Evolutionary conservation across 2,113 vertebrate genomes (phyloP), one percentile per base, ranked within the genome.

Genomic region (Vicugna pacos): DNA sequence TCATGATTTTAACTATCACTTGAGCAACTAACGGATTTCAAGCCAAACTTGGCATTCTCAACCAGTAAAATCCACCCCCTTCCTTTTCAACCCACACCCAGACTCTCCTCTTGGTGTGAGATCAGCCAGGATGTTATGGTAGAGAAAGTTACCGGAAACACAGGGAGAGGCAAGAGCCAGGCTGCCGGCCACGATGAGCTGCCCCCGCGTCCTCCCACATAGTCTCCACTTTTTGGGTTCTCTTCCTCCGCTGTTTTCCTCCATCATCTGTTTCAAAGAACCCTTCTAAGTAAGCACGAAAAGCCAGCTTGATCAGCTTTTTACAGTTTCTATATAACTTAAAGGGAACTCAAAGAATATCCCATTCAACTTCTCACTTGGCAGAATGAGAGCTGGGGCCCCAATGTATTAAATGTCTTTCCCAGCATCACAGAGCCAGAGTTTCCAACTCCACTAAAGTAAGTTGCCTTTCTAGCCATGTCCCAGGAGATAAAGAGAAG

Each of bases 11-110:
- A 95, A 91, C 85, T 64, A 86, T 70, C 67, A 35, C 52, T 50
- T 58, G 64, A 82, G 13, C 7, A 92, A 81, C 56, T 60, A 96
- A 91, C 64, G 72, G 73, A 76, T 69, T 79, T 96, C 42, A 95
- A 24, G 76, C 28, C 35, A 35, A 50, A 32, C 42, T 91, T 96
- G 91, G 79, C 82, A 75, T 38, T 82, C 69, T 92, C 79, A 62
- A 38, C 72, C 65, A 82, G 64, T 38, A 75, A 91, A 93, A 89
- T 56, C 72, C 89, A 93, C 46, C 32, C 54, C 73, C 72, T 96
- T 95, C 85, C 67, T 97, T 91, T 77, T 42, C 96, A 91, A 10
- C 94, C 84, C 91, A 92, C 96, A 93, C 48, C 70, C 91, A 91
- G 65, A 64, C 85, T 92, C 90, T 83, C 84, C 69, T 79, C 19